Conservation (phyloP, 1,140 invertebrate species). For the Conus betulinus region DNA sequence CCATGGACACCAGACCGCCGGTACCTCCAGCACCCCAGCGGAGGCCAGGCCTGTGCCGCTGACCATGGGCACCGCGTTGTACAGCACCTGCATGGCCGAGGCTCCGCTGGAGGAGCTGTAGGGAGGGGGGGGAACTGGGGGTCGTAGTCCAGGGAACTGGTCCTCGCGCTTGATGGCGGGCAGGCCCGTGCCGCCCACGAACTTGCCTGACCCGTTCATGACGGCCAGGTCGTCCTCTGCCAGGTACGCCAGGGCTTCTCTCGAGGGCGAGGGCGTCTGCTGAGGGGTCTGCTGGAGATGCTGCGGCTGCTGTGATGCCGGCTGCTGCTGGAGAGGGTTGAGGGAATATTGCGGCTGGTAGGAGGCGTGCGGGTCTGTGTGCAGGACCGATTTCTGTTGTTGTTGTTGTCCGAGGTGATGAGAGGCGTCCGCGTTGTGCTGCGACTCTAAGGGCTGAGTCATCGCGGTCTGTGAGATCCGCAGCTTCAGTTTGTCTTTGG, state of each 20-base stretch:
- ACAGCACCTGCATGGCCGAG: slow-evolving; percentile 17
- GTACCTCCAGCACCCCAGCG: too few relatives aligned
- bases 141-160: slow-evolving; percentile 25
- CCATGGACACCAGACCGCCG: slow-evolving; percentile 26
- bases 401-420: not conserved
- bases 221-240: slow-evolving; percentile 8
- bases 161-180: slow-evolving; percentile 33
- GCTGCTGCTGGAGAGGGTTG: not conserved
- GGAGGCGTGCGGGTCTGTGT: not conserved
- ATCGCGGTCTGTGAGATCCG: slow-evolving; percentile 9
- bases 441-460: slow-evolving; percentile 25
- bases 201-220: slow-evolving; percentile 22
- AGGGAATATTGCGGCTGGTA: slow-evolving; percentile 17
- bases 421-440: not conserved
- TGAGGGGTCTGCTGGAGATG: not conserved
- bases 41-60: slow-evolving; percentile 1
- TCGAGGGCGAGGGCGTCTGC: not conserved
- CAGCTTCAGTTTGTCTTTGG: slow-evolving; percentile 32
- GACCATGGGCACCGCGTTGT: slow-evolving; percentile 33
- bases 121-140: not conserved
- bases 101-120: not conserved
- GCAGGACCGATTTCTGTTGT: not conserved
- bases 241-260: slow-evolving; percentile 1
- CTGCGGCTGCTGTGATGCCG: slow-evolving; percentile 26
- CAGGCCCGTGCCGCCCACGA: not conserved